A percentile compares a stretch with the other conserved stretches of the same genome.
These are phyloP conservation scores for Drosophila mimica DNA, from an alignment of 2,888 invertebrate species.

Conservation along the genomic window DNA sequence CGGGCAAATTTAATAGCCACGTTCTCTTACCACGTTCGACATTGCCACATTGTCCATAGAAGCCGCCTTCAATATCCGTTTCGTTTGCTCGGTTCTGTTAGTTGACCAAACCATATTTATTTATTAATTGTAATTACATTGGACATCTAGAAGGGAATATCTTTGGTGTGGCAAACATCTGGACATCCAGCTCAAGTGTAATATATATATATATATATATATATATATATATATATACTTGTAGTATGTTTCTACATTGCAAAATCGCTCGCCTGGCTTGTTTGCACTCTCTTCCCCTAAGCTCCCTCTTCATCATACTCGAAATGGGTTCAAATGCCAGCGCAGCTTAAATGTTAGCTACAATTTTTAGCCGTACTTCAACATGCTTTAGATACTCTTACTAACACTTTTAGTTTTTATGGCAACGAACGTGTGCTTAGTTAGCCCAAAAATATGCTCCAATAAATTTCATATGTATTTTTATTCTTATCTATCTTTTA, in stretches of 20 bases:
- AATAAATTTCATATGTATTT: background rate
- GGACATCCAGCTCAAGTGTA: slow-evolving; percentile 23
- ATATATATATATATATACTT: slow-evolving; percentile 34
- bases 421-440: background rate
- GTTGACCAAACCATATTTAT: slow-evolving; percentile 72
- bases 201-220: slow-evolving; percentile 31
- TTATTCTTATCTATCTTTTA: too few species aligned
- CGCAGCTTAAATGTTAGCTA: slow-evolving; percentile 47
- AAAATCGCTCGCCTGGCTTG: slow-evolving; percentile 30
- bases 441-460: background rate
- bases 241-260: slow-evolving; percentile 33
- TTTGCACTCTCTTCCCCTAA: background rate
- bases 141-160: slow-evolving; percentile 41
- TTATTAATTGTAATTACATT: slow-evolving; percentile 78
- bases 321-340: slow-evolving; percentile 33
- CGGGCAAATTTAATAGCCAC: slow-evolving; percentile 56
- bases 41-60: background rate
- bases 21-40: slow-evolving; percentile 1
- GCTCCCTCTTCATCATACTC: background rate
- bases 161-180: slow-evolving; percentile 3
- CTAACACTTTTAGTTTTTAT: background rate
- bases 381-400: slow-evolving; percentile 35
- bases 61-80: slow-evolving; percentile 10
- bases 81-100: slow-evolving; percentile 35
- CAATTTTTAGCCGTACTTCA: slow-evolving; percentile 23